These are phyloP conservation scores for Coregonus suidteri DNA, from an alignment of 2,797 vertebrate genomes.

Conservation along the genomic window DNA sequence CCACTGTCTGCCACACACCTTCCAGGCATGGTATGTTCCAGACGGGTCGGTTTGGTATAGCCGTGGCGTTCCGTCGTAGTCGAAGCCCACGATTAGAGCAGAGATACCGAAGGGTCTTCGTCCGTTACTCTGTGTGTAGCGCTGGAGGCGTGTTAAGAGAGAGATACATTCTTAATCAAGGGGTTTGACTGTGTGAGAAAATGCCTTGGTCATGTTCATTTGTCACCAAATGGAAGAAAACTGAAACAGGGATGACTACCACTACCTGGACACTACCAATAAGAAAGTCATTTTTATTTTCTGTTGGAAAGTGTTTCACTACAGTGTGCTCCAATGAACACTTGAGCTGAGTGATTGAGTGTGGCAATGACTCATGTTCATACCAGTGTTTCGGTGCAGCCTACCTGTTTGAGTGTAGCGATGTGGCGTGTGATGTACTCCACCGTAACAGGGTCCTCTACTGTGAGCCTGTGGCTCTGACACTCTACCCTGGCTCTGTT, in stretches of 20 bases:
- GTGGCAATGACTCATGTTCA: too few species aligned
- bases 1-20: slow-evolving; percentile 65
- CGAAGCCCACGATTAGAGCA: slow-evolving; percentile 85
- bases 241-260: not conserved
- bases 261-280: not conserved
- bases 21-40: slow-evolving; percentile 86
- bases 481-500: slow-evolving; percentile 89
- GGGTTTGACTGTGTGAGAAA: not conserved
- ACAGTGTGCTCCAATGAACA: not conserved
- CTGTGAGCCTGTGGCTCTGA: slow-evolving; percentile 88
- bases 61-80: slow-evolving; percentile 80
- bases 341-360: too few species aligned
- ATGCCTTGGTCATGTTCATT: not conserved
- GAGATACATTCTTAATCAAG: not conserved
- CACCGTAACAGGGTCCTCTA: slow-evolving; percentile 89
- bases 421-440: slow-evolving; percentile 92
- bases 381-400: too few species aligned
- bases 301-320: not conserved
- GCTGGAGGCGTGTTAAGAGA: slow-evolving; percentile 53
- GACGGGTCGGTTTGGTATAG: slow-evolving; percentile 85
- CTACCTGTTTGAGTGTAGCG: slow-evolving; percentile 88
- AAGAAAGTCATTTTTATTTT: not conserved
- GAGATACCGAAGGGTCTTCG: slow-evolving; percentile 85
- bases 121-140: slow-evolving; percentile 83
- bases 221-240: not conserved